Evolutionary conservation across 1,140 invertebrate genomes (phyloP), one percentile per base, ranked within the genome.

Genomic region (Orius laevigatus): DNA sequence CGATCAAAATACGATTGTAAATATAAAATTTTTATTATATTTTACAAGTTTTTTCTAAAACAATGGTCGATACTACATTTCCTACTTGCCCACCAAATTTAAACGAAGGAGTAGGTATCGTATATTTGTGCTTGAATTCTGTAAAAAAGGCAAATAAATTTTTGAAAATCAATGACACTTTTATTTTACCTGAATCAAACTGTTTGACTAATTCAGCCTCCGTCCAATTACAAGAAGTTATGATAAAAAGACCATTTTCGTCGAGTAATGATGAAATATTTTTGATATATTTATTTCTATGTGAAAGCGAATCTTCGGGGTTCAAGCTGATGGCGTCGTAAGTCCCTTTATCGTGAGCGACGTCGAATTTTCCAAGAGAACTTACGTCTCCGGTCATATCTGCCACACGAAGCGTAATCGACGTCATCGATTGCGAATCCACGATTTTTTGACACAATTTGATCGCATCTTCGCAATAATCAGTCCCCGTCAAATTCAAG

Each of bases 141-240:
- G 63, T 55, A 67, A 65, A 53, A 59, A 50, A 62, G 58, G 50
- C 47, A 54, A 54, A 48, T 43, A 53, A 47, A 41, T 51, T 10
- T 14, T 31, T 14, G 9, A 12, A 19, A 12, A 11, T 33, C 16
- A 16, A 5, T 48, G 5, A 48, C 14, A 40, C 14, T 16, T 32
- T 11, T 42, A 44, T 50, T 62, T 63, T 59, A 74, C 73, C 59
- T 47, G 66, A 60, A 15, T 65, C 59, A 62, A 92, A 91, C 56
- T 87, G 81, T 3, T 67, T 61, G 5, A 74, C 51, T 18, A 96
- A 60, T 65, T 96, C 89, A 1, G 78, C 70, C 58, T 83, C 75
- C 0, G 90, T 94, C 86, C 90, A 95, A 62, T 95, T 95, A 64
- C 91, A 96, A 0, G 90, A 93, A 1, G 89, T 89, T 48, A 97